Percentiles rank a stretch among this genome's conserved stretches.
Conservation (phyloP, 2,113 vertebrate species). For the Lophotis ruficrista region DNA sequence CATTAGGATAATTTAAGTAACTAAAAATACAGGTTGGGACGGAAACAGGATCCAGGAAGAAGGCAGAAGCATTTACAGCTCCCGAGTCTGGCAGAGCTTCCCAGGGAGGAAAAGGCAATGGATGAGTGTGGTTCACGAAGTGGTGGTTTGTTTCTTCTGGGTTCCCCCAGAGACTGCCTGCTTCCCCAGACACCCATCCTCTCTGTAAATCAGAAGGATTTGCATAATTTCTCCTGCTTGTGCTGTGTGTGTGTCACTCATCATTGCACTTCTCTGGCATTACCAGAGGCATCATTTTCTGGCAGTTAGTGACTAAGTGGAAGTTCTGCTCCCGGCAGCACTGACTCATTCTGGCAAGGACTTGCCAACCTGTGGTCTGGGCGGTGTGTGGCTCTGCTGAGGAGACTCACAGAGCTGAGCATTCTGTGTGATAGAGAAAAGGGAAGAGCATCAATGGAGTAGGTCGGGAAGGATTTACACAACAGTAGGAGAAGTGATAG, state of each 20-base stretch:
- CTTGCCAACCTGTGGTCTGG: not conserved
- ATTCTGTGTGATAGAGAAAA: not conserved
- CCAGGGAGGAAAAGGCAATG: not conserved
- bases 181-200: not conserved
- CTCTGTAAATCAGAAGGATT: not conserved
- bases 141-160: not conserved
- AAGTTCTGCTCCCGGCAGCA: not conserved
- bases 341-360: not conserved
- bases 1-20: slow-evolving; percentile 2
- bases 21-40: slow-evolving; percentile 6
- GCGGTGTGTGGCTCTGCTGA: accelerated
- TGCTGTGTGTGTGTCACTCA: not conserved
- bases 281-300: not conserved
- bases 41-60: slow-evolving; percentile 31
- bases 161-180: not conserved
- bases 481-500: not conserved
- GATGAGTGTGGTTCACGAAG: not conserved
- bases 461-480: not conserved
- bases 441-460: not conserved
- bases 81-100: not conserved
- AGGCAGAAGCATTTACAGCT: slow-evolving; percentile 1
- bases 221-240: not conserved
- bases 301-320: not conserved
- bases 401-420: not conserved
- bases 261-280: not conserved